Conservation (phyloP, 2,888 invertebrate genomes). For the Formica aserva region DNA sequence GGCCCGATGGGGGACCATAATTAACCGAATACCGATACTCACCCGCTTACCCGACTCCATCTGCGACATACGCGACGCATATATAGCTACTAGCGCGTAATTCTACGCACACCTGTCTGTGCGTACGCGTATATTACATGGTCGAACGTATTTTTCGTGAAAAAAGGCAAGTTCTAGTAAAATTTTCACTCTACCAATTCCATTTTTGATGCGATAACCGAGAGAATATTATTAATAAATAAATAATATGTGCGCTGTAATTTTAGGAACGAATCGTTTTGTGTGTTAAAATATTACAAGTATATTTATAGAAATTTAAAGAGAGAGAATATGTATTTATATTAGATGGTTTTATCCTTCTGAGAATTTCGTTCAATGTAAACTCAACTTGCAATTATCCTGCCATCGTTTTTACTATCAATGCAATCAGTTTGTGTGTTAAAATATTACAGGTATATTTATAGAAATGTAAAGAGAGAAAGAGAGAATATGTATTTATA, state of each 20-base stretch:
- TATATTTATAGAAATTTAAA: no score
- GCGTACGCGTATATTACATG: conserved; percentile 50
- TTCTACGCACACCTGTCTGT: conserved; percentile 81
- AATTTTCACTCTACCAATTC: neutral
- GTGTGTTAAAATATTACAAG: neutral
- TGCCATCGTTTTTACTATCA: neutral
- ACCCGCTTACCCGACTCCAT: conserved; percentile 80
- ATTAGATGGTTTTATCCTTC: neutral
- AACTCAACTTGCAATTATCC: neutral
- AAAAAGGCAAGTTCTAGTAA: neutral
- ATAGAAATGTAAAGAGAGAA: neutral
- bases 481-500: neutral
- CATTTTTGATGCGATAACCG: neutral
- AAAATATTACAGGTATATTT: neutral
- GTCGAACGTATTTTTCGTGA: conserved; percentile 12
- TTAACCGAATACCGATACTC: conserved; percentile 85
- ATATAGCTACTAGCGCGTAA: conserved; percentile 73
- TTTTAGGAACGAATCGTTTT: neutral
- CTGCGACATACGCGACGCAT: conserved; percentile 78
- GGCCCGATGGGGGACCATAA: conserved; percentile 84
- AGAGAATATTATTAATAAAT: neutral
- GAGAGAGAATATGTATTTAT: neutral
- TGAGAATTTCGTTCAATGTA: neutral
- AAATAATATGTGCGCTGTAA: neutral
- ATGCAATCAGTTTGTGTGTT: neutral